Evolutionary conservation across 2,888 invertebrate species (phyloP).

Genomic region (Tinea pellionella): DNA sequence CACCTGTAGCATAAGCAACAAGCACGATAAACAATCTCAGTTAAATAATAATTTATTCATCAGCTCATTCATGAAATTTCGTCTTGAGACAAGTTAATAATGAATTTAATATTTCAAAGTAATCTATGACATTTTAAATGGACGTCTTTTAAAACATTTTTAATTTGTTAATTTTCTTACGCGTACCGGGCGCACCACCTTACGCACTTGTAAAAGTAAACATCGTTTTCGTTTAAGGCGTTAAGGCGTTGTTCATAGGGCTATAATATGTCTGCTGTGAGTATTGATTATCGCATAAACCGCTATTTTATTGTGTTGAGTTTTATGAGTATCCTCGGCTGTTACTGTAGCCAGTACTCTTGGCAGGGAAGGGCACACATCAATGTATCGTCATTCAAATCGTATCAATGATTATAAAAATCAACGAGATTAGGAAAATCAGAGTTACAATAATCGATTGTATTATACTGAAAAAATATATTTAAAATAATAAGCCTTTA

Average conservation of each 20-base stretch:
- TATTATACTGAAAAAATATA: no score
- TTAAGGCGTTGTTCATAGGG: constrained; percentile 3
- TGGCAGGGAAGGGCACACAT: neutral
- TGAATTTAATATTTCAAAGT: no score
- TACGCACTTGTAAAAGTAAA: constrained; percentile 4
- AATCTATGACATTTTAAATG: no score
- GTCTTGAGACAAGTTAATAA: neutral
- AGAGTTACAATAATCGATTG: no score
- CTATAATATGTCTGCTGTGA: constrained; percentile 14
- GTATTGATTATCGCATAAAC: constrained; percentile 55
- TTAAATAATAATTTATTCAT: neutral
- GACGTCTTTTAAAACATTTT: no score
- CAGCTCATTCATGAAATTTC: neutral
- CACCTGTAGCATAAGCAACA: constrained; percentile 25
- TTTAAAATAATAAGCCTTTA: neutral
- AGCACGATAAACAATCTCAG: constrained; percentile 18
- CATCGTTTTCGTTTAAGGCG: constrained; percentile 4
- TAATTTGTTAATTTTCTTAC: no score
- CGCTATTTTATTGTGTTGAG: constrained; percentile 49
- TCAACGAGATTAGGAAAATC: no score
- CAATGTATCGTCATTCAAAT: neutral
- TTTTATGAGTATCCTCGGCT: constrained; percentile 41
- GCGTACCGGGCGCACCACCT: no score
- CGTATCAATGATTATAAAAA: neutral
- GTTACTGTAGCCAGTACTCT: constrained; percentile 18